Evolutionary conservation across 1,140 invertebrate genomes (phyloP).

Genomic region (Arctopsyche grandis): DNA sequence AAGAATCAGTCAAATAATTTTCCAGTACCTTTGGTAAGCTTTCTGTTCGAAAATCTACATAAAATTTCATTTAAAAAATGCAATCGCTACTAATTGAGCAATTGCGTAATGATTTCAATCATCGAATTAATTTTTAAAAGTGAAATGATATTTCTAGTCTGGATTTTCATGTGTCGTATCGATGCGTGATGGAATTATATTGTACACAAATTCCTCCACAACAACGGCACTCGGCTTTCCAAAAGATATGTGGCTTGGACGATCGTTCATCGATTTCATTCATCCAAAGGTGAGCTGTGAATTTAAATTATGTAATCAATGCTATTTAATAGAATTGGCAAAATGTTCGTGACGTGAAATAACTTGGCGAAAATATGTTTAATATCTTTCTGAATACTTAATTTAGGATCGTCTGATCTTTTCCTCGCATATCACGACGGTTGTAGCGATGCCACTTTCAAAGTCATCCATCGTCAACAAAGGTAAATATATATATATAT

Average conservation of each 20-base stretch:
- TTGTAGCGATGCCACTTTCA: slow-evolving; percentile 64
- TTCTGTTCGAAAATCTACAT: neutral
- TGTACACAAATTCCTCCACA: slow-evolving; percentile 79
- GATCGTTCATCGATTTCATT: slow-evolving; percentile 87
- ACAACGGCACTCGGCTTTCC: slow-evolving; percentile 80
- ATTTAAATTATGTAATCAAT: neutral
- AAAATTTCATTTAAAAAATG: neutral
- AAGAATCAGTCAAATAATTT: neutral
- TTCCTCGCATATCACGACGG: slow-evolving; percentile 67
- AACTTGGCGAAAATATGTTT: neutral
- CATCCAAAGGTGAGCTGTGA: slow-evolving; percentile 75
- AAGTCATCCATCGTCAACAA: slow-evolving; percentile 56
- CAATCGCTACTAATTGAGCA: neutral
- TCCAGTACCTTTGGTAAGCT: neutral
- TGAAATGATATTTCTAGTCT: slow-evolving; percentile 62
- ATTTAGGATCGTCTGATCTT: slow-evolving; percentile 70
- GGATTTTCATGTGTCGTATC: slow-evolving; percentile 84
- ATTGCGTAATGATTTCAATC: neutral
- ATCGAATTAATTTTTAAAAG: neutral
- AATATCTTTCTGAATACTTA: neutral
- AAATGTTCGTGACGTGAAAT: too few relatives aligned
- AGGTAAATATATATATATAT: slow-evolving; percentile 57
- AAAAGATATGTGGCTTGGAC: slow-evolving; percentile 85
- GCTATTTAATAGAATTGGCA: too few relatives aligned
- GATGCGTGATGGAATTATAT: slow-evolving; percentile 82